These are phyloP conservation scores for Lepisosteus oculatus DNA, from an alignment of 2,113 vertebrate species.

Conservation along the genomic window DNA sequence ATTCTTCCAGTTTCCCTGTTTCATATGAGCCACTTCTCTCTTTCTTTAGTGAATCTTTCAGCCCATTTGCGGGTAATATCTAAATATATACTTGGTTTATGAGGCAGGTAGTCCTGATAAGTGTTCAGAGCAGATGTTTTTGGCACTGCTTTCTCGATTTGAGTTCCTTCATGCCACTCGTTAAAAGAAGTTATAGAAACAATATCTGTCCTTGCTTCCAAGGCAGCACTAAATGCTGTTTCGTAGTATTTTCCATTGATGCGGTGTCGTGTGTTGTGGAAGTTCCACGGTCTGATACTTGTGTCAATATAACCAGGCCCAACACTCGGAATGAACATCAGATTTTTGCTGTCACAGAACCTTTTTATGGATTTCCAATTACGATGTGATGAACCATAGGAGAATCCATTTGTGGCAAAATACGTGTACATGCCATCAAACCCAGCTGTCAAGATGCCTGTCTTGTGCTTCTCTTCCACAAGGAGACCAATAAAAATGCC, in stretches of 20 bases:
- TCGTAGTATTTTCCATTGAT: conserved; percentile 88
- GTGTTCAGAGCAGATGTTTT: conserved; percentile 77
- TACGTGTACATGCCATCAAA: conserved; percentile 88
- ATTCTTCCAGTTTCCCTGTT: too few relatives aligned
- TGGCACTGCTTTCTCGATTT: conserved; percentile 79
- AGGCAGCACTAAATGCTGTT: conserved; percentile 79
- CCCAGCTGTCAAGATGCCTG: conserved; percentile 73
- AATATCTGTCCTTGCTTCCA: conserved; percentile 75
- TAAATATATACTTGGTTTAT: conserved; percentile 73
- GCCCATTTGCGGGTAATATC: conserved; percentile 83
- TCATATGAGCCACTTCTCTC: conserved; percentile 87
- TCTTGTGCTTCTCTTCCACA: conserved; percentile 82
- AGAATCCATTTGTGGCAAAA: conserved; percentile 87
- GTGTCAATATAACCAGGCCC: conserved; percentile 84
- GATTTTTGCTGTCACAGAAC: conserved; percentile 80
- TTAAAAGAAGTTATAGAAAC: conserved; percentile 87
- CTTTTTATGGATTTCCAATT: conserved; percentile 86
- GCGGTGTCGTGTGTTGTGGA: conserved; percentile 83
- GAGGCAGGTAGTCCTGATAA: conserved; percentile 81
- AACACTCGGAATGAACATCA: conserved; percentile 83
- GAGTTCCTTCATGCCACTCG: conserved; percentile 87
- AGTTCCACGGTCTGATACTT: conserved; percentile 84
- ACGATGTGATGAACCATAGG: conserved; percentile 87
- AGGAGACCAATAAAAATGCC: conserved; percentile 77
- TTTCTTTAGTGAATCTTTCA: conserved; percentile 83